Evolutionary conservation across 2,888 invertebrate genomes (phyloP).

Genomic region (Leptopilina drosophilae): DNA sequence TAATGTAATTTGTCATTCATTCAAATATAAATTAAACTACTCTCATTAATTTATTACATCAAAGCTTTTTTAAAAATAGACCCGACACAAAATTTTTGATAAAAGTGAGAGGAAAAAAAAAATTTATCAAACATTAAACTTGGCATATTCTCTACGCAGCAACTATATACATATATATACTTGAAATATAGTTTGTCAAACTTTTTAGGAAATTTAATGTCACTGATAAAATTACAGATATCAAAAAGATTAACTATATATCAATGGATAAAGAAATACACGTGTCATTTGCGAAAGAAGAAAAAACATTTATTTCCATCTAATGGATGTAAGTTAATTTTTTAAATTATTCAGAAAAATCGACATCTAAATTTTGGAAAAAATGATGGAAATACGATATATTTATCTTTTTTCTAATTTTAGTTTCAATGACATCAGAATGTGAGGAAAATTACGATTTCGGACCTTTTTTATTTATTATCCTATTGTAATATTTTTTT

Average conservation of each 20-base stretch:
- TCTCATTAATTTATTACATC: neutral
- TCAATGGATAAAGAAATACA: neutral
- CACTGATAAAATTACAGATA: slow-evolving; percentile 1
- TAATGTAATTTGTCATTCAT: neutral
- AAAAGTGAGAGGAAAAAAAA: neutral
- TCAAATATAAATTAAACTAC: neutral
- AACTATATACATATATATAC: neutral
- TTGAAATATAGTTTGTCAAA: neutral
- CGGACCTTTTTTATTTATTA: no score
- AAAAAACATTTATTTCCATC: no score
- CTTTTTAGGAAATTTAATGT: slow-evolving; percentile 7
- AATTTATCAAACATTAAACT: neutral
- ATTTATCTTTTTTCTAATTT: no score
- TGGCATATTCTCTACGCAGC: neutral
- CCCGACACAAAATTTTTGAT: neutral
- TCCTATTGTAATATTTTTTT: no score
- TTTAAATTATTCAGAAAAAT: no score
- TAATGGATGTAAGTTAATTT: no score
- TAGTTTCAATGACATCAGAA: no score
- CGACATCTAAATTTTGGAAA: no score
- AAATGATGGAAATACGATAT: no score
- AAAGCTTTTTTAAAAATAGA: neutral
- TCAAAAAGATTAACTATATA: neutral
- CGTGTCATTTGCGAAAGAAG: neutral
- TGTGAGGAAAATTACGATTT: no score